Conservation (phyloP, 2,888 invertebrate genomes). For the Zele albiditarsus region DNA sequence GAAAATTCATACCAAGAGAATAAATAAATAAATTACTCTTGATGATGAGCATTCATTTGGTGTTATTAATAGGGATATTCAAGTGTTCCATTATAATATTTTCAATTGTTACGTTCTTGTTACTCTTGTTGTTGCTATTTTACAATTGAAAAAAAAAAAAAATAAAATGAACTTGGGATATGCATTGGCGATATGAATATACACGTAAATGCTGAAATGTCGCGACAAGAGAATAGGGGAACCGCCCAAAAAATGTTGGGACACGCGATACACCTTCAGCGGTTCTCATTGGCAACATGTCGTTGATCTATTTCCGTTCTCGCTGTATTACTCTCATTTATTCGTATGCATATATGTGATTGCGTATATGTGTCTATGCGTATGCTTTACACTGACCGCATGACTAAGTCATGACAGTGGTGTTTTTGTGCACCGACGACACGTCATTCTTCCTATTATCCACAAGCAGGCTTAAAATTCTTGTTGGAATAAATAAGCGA, state of each 20-base stretch:
- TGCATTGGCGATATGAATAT: background rate
- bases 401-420: conserved; percentile 52
- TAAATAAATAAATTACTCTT: background rate
- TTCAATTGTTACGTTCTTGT: background rate
- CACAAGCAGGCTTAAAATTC: background rate
- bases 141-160: background rate
- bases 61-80: background rate
- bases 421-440: conserved; percentile 6
- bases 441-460: conserved; percentile 32
- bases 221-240: background rate
- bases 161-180: background rate
- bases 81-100: background rate
- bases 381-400: conserved; percentile 50
- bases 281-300: conserved; percentile 37
- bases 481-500: background rate
- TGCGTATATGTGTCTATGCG: background rate
- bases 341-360: conserved; percentile 4
- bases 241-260: conserved; percentile 11
- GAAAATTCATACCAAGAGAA: background rate
- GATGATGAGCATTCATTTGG: background rate
- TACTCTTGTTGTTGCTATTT: background rate
- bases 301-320: conserved; percentile 44
- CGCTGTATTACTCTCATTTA: conserved; percentile 46
- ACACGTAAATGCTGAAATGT: background rate
- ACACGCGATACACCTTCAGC: conserved; percentile 41